Evolutionary conservation across 2,113 vertebrate genomes (phyloP).

Genomic region (Reinhardtius hippoglossoides): DNA sequence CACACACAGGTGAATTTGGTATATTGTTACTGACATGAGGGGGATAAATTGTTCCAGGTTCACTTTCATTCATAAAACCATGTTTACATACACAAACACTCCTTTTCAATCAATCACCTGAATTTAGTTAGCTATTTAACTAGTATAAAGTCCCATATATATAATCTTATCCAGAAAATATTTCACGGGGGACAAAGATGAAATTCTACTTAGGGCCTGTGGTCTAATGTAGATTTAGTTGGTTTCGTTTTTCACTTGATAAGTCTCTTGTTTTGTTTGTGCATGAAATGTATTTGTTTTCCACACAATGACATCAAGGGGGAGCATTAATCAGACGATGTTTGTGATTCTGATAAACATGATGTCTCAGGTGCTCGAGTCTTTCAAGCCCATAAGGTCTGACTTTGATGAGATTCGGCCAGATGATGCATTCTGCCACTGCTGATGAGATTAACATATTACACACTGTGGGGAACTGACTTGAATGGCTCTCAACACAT

Average conservation of each 20-base stretch:
- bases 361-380: conserved; percentile 31
- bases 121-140: neutral
- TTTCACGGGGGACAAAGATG: neutral
- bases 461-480: neutral
- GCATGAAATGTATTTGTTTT: conserved; percentile 14
- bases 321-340: conserved; percentile 13
- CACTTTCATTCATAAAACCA: neutral
- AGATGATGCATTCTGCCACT: conserved; percentile 39
- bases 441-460: conserved; percentile 32
- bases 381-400: conserved; percentile 30
- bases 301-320: conserved; percentile 19
- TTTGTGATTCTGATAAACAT: conserved; percentile 7
- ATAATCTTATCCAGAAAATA: neutral
- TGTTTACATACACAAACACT: neutral
- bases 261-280: conserved; percentile 9
- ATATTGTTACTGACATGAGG: neutral
- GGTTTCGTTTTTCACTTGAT: neutral
- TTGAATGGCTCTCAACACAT: neutral
- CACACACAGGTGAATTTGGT: neutral
- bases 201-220: neutral
- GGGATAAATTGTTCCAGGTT: neutral
- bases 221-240: neutral
- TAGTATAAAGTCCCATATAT: neutral
- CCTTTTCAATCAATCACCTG: neutral
- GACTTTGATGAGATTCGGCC: conserved; percentile 38